Percentiles rank a stretch among this genome's conserved stretches.
Evolutionary conservation across 1,140 invertebrate genomes (phyloP).

Genomic region (Phortica variegata): DNA sequence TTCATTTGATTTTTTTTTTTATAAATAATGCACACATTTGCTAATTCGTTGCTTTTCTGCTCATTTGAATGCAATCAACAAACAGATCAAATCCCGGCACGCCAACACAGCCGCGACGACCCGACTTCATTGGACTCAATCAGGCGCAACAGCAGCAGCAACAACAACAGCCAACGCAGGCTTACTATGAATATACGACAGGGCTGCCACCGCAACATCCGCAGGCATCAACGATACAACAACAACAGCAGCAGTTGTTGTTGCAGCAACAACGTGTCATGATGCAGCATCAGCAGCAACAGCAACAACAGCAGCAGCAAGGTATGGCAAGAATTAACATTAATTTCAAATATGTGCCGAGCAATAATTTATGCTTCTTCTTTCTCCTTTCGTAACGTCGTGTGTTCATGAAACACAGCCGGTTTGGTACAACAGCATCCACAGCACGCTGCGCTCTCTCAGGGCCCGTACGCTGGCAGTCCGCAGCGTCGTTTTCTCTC

Average conservation of each 20-base stretch:
- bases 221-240: constrained; percentile 45
- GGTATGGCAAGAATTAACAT: constrained; percentile 17
- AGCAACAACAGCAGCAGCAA: constrained; percentile 35
- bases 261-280: constrained; percentile 45
- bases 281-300: constrained; percentile 44
- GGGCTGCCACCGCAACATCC: constrained; percentile 50
- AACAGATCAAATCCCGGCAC: constrained; percentile 84
- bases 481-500: constrained; percentile 83
- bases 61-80: constrained; percentile 26
- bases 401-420: too few species aligned
- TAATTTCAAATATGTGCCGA: too few species aligned
- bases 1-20: too few species aligned
- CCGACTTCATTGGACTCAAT: constrained; percentile 77
- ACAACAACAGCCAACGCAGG: constrained; percentile 45
- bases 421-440: constrained; percentile 27
- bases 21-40: not conserved
- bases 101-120: constrained; percentile 79
- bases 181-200: constrained; percentile 60
- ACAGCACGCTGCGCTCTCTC: constrained; percentile 31
- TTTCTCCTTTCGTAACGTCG: not conserved
- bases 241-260: constrained; percentile 42
- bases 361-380: too few species aligned
- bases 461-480: constrained; percentile 60
- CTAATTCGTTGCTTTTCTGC: constrained; percentile 1
- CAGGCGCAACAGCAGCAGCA: constrained; percentile 55